Evolutionary conservation across 23 tunicate species (phyloP), one percentile per base, ranked within the genome.

Genomic region (Styela plicata): DNA sequence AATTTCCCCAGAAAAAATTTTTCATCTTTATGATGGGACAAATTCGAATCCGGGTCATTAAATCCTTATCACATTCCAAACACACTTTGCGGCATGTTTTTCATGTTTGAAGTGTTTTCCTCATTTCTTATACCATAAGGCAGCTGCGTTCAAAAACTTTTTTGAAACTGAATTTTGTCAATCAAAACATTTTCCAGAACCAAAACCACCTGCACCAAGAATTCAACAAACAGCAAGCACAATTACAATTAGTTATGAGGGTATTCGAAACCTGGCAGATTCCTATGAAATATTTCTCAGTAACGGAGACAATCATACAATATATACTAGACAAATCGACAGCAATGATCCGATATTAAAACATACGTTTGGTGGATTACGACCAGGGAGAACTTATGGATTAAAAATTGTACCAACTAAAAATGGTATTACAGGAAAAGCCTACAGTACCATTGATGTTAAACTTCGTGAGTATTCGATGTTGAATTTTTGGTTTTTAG

Each of bases 261-360:
- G 69, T 34, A 83, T 84, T 3, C 69, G 75, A 16, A 86, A 86
- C 16, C 73, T 85, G 1, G 64, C 89, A 19, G 96, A 90, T 82
- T 24, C 29, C 29, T 85, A 74, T 63, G 65, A 31, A 24, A 31
- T 80, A 3, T 5, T 5, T 5, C 1, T 83, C 7, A 73, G 24
- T 69, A 64, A 57, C 31, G 65, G 25, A 33, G 82, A 80, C 21
- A 34, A 80, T 16, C 31, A 30, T 32, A 80, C 33, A 23, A 64
- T 20, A 2, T 44, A 44, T 13, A 44, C 57, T 5, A 44, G 57
- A 13, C 7, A 13, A 13, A 13, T 44, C 13, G 57, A 13, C 57
- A 13, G 13, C 7, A 44, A 44, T 44, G 10, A 44, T 5, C 18
- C 79, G 33, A 21, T 26, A 28, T 31, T 52, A 63, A 36, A 85